Evolutionary conservation across 2,888 invertebrate genomes (phyloP).

Genomic region (Melinaea menophilus): DNA sequence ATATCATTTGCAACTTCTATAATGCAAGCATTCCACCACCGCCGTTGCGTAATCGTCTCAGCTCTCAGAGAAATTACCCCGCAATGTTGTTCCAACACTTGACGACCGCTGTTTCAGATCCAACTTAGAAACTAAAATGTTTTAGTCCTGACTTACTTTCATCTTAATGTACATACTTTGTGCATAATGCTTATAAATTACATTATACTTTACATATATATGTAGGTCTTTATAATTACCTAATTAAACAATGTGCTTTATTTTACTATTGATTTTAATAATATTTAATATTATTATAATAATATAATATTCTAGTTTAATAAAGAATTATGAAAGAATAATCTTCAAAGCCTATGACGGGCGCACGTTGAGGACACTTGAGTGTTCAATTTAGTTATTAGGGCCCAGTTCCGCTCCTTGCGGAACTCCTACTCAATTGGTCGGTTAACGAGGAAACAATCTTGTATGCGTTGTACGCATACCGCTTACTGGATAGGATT

Average conservation of each 20-base stretch:
- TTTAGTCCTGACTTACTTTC: slow-evolving; percentile 6
- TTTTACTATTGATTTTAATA: too few relatives aligned
- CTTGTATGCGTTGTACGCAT: slow-evolving; percentile 64
- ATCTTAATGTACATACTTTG: too few relatives aligned
- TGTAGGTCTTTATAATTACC: too few relatives aligned
- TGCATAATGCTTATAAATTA: too few relatives aligned
- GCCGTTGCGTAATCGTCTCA: slow-evolving; percentile 45
- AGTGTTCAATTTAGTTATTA: slow-evolving; percentile 60
- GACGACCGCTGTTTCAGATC: slow-evolving; percentile 12
- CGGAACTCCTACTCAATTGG: slow-evolving; percentile 71
- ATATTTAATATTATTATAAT: too few relatives aligned
- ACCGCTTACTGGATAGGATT: slow-evolving; percentile 57
- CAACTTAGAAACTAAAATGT: slow-evolving; percentile 9
- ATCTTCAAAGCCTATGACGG: slow-evolving; percentile 24
- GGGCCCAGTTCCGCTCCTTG: slow-evolving; percentile 59
- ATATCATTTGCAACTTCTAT: slow-evolving; percentile 67
- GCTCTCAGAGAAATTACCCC: slow-evolving; percentile 12
- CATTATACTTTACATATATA: too few relatives aligned
- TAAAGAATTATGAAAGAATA: slow-evolving; percentile 9
- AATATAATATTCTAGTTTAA: not conserved
- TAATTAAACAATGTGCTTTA: too few relatives aligned
- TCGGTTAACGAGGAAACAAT: slow-evolving; percentile 75
- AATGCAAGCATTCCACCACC: slow-evolving; percentile 52
- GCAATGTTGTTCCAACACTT: slow-evolving; percentile 16
- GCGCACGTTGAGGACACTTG: slow-evolving; percentile 45